A percentile compares a stretch with the other conserved stretches of the same genome.
Conservation (phyloP, 2,113 vertebrate genomes). For the Camelus dromedarius region DNA sequence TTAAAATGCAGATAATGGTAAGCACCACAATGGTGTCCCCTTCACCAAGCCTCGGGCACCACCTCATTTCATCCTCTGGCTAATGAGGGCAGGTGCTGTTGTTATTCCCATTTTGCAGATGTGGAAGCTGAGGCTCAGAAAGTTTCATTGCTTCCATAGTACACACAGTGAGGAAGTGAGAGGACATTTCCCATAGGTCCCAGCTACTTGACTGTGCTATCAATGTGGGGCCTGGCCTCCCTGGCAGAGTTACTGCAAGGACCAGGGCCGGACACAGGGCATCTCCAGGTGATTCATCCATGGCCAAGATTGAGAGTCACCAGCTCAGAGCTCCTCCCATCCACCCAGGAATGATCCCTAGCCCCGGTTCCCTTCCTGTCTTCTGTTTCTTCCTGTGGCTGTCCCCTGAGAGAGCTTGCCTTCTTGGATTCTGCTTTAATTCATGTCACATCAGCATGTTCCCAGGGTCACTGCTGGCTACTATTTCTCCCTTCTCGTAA, state of each 20-base stretch:
- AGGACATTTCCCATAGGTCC: neutral
- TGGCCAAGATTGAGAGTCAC: neutral
- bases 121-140: neutral
- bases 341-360: accelerated
- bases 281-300: accelerated
- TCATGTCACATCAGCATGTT: accelerated
- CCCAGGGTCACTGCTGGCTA: neutral
- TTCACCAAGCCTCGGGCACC: accelerated
- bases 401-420: neutral
- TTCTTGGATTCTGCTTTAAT: neutral
- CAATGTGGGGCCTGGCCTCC: neutral
- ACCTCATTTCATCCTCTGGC: accelerated
- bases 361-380: no score
- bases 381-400: neutral
- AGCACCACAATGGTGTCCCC: accelerated
- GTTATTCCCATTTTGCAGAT: accelerated
- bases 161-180: neutral
- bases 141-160: accelerated
- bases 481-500: neutral
- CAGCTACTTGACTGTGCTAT: neutral
- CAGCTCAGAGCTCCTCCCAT: accelerated
- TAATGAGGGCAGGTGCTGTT: accelerated
- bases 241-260: neutral
- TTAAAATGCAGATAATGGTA: accelerated
- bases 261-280: accelerated